Evolutionary conservation across 2,797 vertebrate species (phyloP).

Genomic region (Gallirallus australis): DNA sequence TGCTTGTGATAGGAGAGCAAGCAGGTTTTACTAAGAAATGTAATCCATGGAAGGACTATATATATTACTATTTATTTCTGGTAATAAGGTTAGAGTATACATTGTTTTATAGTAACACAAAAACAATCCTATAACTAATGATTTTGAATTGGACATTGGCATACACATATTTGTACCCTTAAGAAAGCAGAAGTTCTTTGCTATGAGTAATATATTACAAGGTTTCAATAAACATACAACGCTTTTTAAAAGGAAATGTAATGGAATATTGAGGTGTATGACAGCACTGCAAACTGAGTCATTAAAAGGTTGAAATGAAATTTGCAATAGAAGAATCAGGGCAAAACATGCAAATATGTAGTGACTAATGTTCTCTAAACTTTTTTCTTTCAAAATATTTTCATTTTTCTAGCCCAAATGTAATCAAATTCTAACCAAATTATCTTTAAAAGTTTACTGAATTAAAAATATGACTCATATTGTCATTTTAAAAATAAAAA

Average conservation of each 20-base stretch:
- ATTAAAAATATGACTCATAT: neutral
- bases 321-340: neutral
- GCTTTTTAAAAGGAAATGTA: neutral
- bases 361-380: neutral
- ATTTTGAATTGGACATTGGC: neutral
- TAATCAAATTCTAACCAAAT: neutral
- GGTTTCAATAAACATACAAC: neutral
- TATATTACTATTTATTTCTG: accelerated
- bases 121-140: neutral
- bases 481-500: neutral
- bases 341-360: neutral
- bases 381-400: neutral
- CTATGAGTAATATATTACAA: neutral
- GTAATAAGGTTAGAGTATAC: neutral
- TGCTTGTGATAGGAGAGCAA: neutral
- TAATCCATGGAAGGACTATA: neutral
- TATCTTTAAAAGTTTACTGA: neutral
- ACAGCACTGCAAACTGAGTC: neutral
- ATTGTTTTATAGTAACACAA: neutral
- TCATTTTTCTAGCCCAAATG: neutral
- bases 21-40: neutral
- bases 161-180: neutral
- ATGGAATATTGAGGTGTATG: neutral
- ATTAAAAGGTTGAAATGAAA: neutral
- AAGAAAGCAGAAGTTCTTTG: conserved; percentile 13